Conservation (phyloP, 2,888 invertebrate genomes). For the Pardosa pseudoannulata region DNA sequence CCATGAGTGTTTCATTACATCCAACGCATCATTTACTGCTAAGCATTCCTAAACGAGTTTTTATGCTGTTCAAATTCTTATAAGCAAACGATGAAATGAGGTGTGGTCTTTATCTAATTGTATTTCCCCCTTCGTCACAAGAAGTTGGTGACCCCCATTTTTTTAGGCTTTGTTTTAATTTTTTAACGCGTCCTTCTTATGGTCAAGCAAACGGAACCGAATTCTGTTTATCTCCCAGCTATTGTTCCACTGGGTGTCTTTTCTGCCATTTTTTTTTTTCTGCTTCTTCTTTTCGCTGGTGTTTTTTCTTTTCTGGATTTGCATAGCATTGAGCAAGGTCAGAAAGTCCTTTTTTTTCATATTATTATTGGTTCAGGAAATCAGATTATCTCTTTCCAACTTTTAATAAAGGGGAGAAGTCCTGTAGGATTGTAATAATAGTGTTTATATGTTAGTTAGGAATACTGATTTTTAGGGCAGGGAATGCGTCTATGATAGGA, state of each 20-base stretch:
- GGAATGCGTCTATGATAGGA: too few relatives aligned
- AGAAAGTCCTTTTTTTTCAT: neutral
- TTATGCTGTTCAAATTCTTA: neutral
- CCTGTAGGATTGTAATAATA: too few relatives aligned
- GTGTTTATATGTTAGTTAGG: too few relatives aligned
- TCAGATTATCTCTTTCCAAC: neutral
- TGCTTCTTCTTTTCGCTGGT: neutral
- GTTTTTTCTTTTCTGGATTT: conserved; percentile 21
- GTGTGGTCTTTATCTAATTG: conserved; percentile 22
- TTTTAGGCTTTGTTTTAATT: conserved; percentile 3
- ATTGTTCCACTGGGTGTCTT: conserved; percentile 16
- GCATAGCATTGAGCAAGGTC: conserved; percentile 34
- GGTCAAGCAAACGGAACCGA: conserved; percentile 24
- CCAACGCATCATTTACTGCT: neutral
- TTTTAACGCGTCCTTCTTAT: conserved; percentile 28
- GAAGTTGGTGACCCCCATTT: conserved; percentile 32
- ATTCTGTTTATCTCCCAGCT: neutral
- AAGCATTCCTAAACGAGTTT: neutral
- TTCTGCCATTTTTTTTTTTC: neutral
- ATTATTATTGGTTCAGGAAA: neutral
- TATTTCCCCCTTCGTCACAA: conserved; percentile 7
- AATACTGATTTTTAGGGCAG: too few relatives aligned
- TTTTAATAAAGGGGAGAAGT: too few relatives aligned
- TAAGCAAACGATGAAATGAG: neutral
- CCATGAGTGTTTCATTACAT: too few relatives aligned